Base-by-base conservation (phyloP, 2,797 vertebrate species). In the Liasis olivaceus region DNA sequence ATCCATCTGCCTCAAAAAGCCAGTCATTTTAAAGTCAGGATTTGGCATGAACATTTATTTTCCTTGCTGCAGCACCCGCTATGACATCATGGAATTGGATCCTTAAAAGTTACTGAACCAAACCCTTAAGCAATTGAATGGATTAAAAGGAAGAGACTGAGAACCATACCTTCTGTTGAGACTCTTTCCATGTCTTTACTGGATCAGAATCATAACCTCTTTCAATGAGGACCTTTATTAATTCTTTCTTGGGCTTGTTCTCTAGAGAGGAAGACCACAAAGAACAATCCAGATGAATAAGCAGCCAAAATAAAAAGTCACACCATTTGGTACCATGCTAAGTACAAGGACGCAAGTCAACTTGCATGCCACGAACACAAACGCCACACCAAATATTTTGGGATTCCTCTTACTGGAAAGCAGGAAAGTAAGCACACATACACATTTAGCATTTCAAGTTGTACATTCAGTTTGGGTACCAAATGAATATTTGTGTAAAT, bases 201-300 rank as follows among this genome's bases (percentile, higher is more conserved):
- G 99, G 99, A 94, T 99, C 99, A 0, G 99, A 99, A 96, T 99
- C 99, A 0, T 99, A 99, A 84, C 99, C 99, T 97, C 99, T 98
- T 95, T 98, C 86, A 94, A 99, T 97, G 87, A 99, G 98, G 97
- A 99, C 98, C 96, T 97, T 96, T 94, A 99, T 99, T 94, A 99
- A 95, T 91, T 99, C 99, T 95, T 99, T 99, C 97, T 99, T 99
- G 28, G 99, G 99, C 92, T 99, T 99, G 97, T 99, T 99, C 97
- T 99, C 99, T 99, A 95, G 84, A 85, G 62, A 91, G 92, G 66
- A 72, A 62, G 85, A 81, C 2, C 64, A 62, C 28, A 26, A 77
- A 85, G 28, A 90, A 93, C 42, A 14, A 54, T 2, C 1, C 66
- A 62, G 22, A 56, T n/a, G 51, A 93, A 81, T 15, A 56, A 86